phyloP scores from a whole-genome alignment of 2,888 invertebrate genomes.

The Drosophila affinis region DNA sequence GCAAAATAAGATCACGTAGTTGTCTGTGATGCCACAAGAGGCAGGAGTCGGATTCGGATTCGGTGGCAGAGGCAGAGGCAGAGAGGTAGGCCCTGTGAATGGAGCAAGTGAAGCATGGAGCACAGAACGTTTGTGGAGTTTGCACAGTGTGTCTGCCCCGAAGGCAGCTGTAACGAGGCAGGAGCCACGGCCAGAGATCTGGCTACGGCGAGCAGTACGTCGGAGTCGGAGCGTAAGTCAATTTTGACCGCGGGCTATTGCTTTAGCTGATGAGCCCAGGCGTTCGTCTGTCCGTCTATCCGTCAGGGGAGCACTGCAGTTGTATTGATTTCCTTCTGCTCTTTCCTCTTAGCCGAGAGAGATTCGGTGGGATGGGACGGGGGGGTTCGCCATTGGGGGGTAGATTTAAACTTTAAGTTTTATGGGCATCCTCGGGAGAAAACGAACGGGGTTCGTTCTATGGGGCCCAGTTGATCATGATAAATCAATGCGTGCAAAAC shows the following conservation, averaged over 20 bases:
- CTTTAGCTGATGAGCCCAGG: slow-evolving; percentile 73
- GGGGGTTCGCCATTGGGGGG: slow-evolving; percentile 48
- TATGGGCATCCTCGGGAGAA: slow-evolving; percentile 55
- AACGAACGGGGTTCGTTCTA: slow-evolving; percentile 56
- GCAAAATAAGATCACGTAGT: slow-evolving; percentile 82
- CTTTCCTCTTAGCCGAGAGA: neutral
- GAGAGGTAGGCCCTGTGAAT: slow-evolving; percentile 67
- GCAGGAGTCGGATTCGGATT: slow-evolving; percentile 11
- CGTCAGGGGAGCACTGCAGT: slow-evolving; percentile 57
- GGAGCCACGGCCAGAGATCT: slow-evolving; percentile 28
- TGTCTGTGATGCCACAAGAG: slow-evolving; percentile 42
- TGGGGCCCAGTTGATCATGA: slow-evolving; percentile 76
- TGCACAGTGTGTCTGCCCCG: slow-evolving; percentile 41
- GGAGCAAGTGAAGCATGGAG: slow-evolving; percentile 66
- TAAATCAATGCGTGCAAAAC: slow-evolving; percentile 81
- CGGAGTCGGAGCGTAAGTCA: slow-evolving; percentile 58
- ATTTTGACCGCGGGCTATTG: slow-evolving; percentile 78
- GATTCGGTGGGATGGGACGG: neutral
- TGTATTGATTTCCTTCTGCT: slow-evolving; percentile 69
- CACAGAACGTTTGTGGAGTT: slow-evolving; percentile 27
- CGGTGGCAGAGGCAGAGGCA: slow-evolving; percentile 21
- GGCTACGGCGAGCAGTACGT: neutral
- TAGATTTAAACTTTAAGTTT: slow-evolving; percentile 76
- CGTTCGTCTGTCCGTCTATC: slow-evolving; percentile 4
- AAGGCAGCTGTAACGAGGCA: slow-evolving; percentile 48